phyloP scores from a whole-genome alignment of 2,113 vertebrate genomes.

The Trichechus manatus region DNA sequence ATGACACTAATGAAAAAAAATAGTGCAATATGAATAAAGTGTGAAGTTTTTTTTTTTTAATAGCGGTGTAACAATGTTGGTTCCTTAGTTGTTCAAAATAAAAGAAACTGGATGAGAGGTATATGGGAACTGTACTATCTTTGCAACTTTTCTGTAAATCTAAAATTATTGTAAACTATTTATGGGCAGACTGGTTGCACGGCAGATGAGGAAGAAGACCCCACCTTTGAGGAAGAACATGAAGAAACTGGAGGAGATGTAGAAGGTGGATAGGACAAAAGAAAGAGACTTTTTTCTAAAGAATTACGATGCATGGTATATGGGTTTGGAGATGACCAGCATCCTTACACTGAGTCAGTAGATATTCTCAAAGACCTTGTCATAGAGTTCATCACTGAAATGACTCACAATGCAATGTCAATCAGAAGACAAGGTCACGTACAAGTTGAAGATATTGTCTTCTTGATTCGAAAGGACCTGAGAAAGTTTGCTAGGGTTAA shows the following conservation, averaged over 20 bases:
- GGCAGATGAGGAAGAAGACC: no score
- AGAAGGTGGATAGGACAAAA: no score
- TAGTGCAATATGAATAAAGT: neutral
- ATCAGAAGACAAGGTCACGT: no score
- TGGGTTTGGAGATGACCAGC: constrained; percentile 99
- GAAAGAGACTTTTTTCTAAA: no score
- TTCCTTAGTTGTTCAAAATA: neutral
- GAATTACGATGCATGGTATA: constrained; percentile 98
- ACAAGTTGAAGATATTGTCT: no score
- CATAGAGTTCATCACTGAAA: constrained; percentile 99
- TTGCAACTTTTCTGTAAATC: neutral
- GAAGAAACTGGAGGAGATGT: no score
- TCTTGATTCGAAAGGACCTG: no score
- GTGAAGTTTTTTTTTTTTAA: neutral
- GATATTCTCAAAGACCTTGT: constrained; percentile 98
- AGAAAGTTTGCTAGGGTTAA: constrained; percentile 88
- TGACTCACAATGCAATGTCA: constrained; percentile 80
- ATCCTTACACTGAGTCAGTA: constrained; percentile 98
- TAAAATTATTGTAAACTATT: neutral
- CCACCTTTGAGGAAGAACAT: no score
- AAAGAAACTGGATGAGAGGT: neutral
- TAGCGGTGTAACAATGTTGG: neutral
- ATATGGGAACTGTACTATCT: neutral
- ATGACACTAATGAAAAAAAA: neutral
- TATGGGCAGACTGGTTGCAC: no score